Evolutionary conservation across 2,113 vertebrate genomes (phyloP), one percentile per base, ranked within the genome.

Genomic region (Neomonachus schauinslandi): DNA sequence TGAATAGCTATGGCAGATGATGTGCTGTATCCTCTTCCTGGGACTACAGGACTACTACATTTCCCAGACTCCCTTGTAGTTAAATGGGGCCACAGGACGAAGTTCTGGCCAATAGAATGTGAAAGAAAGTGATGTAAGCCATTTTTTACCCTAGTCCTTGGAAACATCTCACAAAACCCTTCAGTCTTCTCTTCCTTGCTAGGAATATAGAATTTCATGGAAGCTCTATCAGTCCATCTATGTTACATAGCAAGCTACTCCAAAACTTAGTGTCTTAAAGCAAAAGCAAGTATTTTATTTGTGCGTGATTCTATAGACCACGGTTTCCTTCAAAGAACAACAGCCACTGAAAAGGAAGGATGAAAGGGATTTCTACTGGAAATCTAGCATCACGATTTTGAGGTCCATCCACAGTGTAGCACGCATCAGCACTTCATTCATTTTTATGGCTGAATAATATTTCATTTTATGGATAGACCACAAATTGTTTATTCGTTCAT

Each of bases 311-410:
- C 53, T 85, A 31, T 31, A 65, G 59, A 59, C 46, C 89, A 49
- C 22, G 49, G 59, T 53, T 96, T 71, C 71, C 79, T 82, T 91
- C 59, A 95, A 95, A 95, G 42, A 61, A 61, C 16, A 49, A n/a
- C 22, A 94, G 21, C 57, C 42, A 26, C 2, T 89, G 63, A 69
- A 59, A 87, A 87, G 65, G 63, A 92, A 95, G 69, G 39, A 83
- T 76, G 33, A 92, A 87, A 88, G 51, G 82, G 77, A 92, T 91
- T 92, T 92, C 49, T 92, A 33, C 76, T 77, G 3, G 67, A 76
- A 83, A 46, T 9, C 46, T 46, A 46, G 46, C 46, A 46, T 46
- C 46, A 46, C 46, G 15, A 42, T 53, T 57, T 55, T 46, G 65
- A 55, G 19, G 39, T 59, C 80, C 33, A 76, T 69, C 1, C 7